phyloP scores from a whole-genome alignment of 2,797 vertebrate species.

The Lagocephalus sceleratus region DNA sequence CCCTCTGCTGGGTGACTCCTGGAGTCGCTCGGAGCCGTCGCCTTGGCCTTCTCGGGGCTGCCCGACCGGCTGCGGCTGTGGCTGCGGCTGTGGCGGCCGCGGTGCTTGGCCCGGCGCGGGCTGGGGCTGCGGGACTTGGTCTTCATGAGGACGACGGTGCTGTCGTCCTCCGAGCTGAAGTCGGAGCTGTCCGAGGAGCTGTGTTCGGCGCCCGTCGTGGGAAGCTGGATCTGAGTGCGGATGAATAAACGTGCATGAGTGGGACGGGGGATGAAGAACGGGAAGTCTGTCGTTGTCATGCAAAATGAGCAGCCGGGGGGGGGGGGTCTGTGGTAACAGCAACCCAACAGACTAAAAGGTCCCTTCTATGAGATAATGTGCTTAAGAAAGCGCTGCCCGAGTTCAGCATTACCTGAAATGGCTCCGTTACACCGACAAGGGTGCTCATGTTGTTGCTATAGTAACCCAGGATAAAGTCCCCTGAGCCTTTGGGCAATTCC shows the following conservation, averaged over 20 bases:
- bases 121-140: conserved; percentile 87
- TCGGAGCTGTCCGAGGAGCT: conserved; percentile 89
- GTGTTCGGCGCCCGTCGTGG: conserved; percentile 72
- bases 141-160: conserved; percentile 82
- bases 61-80: conserved; percentile 60
- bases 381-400: neutral
- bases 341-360: conserved; percentile 4
- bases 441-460: conserved; percentile 92
- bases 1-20: conserved; percentile 53
- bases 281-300: neutral
- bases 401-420: conserved; percentile 87
- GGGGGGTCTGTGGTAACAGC: neutral
- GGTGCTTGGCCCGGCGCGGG: conserved; percentile 76
- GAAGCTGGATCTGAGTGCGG: conserved; percentile 85
- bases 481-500: conserved; percentile 88
- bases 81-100: conserved; percentile 64
- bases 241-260: conserved; percentile 1
- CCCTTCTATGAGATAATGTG: neutral
- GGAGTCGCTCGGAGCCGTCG: conserved; percentile 62
- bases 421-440: conserved; percentile 91
- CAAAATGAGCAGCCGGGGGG: conserved; percentile 2
- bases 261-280: neutral
- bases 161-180: conserved; percentile 90
- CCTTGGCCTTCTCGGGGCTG: conserved; percentile 69
- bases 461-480: conserved; percentile 94